Evolutionary conservation across 2,797 vertebrate species (phyloP).

Genomic region (Anolis apletophallus): DNA sequence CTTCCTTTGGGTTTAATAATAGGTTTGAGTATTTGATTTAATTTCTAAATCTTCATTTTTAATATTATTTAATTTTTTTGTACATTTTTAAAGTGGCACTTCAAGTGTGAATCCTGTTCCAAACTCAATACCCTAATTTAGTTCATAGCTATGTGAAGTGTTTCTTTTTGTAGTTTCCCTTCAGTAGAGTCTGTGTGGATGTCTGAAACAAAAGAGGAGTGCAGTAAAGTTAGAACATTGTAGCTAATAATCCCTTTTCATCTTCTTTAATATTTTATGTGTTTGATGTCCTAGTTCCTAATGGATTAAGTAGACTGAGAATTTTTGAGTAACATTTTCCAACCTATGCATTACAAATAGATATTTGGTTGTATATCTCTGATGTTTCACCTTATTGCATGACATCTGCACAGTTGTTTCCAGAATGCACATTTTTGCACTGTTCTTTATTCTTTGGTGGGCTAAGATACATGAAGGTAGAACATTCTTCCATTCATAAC

Average conservation of each 20-base stretch:
- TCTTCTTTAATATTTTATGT: constrained; percentile 11
- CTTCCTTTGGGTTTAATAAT: constrained; percentile 11
- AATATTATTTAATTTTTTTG: background rate
- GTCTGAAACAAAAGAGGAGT: background rate
- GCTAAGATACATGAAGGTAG: background rate
- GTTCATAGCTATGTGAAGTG: constrained; percentile 36
- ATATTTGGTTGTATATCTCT: background rate
- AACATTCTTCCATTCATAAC: background rate
- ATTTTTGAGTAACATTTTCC: background rate
- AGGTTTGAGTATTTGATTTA: background rate
- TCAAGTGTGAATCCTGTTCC: constrained; percentile 58
- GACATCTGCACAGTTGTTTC: background rate
- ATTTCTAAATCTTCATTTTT: background rate
- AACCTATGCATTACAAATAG: background rate
- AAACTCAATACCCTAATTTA: constrained; percentile 34
- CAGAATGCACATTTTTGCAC: background rate
- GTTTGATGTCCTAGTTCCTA: background rate
- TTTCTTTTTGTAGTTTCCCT: constrained; percentile 1
- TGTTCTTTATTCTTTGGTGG: background rate
- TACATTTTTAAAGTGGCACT: constrained; percentile 46
- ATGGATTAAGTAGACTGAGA: background rate
- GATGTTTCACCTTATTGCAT: background rate
- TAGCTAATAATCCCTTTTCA: background rate
- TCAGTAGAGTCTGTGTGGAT: background rate
- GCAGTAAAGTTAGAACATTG: background rate